Evolutionary conservation across 2,797 vertebrate genomes (phyloP).

Genomic region (Cheirogaleus major): DNA sequence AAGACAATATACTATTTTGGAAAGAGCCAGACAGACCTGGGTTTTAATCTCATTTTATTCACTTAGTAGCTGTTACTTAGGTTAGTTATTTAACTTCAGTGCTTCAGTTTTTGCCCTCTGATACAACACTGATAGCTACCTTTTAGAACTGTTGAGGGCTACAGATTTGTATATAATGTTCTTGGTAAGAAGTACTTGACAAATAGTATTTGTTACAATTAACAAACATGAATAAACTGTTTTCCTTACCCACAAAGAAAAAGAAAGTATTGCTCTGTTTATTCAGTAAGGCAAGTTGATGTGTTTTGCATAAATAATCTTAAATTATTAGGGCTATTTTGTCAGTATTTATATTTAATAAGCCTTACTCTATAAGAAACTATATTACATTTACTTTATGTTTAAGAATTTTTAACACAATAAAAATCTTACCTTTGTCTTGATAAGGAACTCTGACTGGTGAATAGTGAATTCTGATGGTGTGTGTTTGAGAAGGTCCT

Average conservation of each 20-base stretch:
- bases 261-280: neutral
- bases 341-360: slow-evolving; percentile 1
- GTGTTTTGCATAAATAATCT: neutral
- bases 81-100: neutral
- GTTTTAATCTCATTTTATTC: neutral
- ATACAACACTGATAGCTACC: neutral
- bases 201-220: neutral
- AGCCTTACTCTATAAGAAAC: neutral
- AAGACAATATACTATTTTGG: neutral
- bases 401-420: neutral
- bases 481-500: slow-evolving; percentile 60
- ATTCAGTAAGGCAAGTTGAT: slow-evolving; percentile 10
- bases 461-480: slow-evolving; percentile 76
- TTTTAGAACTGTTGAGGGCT: neutral
- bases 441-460: slow-evolving; percentile 56
- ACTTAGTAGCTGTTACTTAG: neutral
- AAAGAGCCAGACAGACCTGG: neutral
- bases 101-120: neutral
- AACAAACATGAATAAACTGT: neutral
- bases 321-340: neutral
- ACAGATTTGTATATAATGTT: neutral
- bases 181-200: neutral
- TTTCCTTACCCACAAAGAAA: neutral
- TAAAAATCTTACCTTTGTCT: slow-evolving; percentile 73
- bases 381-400: neutral